Percentiles rank a stretch among this genome's conserved stretches.
Evolutionary conservation across 2,797 vertebrate species (phyloP).

Genomic region (Tachyglossus aculeatus): DNA sequence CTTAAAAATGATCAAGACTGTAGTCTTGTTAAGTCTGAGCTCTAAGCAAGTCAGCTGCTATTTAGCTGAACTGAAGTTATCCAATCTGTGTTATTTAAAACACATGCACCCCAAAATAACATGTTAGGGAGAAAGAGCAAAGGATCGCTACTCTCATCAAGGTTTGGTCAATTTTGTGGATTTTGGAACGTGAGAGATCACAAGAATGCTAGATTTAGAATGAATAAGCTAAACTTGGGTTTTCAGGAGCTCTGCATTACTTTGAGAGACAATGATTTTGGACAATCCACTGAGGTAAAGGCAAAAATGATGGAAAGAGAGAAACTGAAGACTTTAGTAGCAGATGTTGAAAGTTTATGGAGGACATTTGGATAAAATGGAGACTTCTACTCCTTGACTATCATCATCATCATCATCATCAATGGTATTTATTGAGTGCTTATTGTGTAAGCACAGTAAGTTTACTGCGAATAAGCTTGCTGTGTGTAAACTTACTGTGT

Average conservation of each 20-base stretch:
- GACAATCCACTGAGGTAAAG: neutral
- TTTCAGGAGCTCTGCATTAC: too few species aligned
- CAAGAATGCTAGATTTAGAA: neutral
- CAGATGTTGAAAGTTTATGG: neutral
- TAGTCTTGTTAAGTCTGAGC: neutral
- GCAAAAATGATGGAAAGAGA: neutral
- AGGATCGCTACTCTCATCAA: neutral
- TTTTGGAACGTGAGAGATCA: neutral
- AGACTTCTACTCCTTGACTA: neutral
- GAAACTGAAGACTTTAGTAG: neutral
- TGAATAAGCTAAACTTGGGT: neutral
- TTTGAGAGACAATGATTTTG: too few species aligned
- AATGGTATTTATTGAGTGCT: too few species aligned
- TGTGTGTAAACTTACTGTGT: too few species aligned
- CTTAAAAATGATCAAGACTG: slow-evolving; percentile 3
- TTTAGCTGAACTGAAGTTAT: neutral
- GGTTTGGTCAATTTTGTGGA: neutral
- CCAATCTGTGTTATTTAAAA: neutral
- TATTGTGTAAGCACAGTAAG: too few species aligned
- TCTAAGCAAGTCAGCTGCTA: neutral
- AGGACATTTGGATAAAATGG: neutral
- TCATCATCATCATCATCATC: too few species aligned
- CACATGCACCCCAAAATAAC: neutral
- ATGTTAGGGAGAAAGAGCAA: neutral
- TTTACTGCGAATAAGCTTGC: too few species aligned